phyloP scores from a whole-genome alignment of 2,888 invertebrate genomes.

The Capitulum mitella region DNA sequence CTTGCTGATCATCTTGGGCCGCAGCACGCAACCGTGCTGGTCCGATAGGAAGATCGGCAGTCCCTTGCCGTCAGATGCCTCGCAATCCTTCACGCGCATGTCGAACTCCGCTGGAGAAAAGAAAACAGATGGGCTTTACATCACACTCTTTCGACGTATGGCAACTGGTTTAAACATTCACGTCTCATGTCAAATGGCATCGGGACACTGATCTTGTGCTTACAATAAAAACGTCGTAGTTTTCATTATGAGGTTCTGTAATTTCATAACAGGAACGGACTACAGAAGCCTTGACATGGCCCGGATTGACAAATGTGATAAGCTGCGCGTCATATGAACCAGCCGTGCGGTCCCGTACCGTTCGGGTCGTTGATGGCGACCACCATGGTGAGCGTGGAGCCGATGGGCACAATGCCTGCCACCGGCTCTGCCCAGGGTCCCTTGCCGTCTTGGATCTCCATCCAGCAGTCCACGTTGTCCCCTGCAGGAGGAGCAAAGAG shows the following conservation, averaged over 20 bases:
- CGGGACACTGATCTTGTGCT: too few relatives aligned
- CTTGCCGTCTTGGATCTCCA: slow-evolving; percentile 93
- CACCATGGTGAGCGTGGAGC: slow-evolving; percentile 84
- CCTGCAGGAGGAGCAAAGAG: slow-evolving; percentile 56
- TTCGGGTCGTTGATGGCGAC: slow-evolving; percentile 67
- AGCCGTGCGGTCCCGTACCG: background rate
- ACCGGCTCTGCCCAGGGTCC: slow-evolving; percentile 92
- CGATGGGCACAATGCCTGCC: slow-evolving; percentile 83
- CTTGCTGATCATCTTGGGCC: slow-evolving; percentile 86
- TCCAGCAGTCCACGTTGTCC: slow-evolving; percentile 93
- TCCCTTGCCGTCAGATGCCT: slow-evolving; percentile 76
- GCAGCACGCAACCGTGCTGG: slow-evolving; percentile 81
- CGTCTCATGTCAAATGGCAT: too few relatives aligned
- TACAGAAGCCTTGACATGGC: too few relatives aligned
- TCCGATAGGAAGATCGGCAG: slow-evolving; percentile 82
- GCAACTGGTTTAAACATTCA: too few relatives aligned
- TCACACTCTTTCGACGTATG: too few relatives aligned
- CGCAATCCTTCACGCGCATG: slow-evolving; percentile 90
- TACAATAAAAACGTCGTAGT: too few relatives aligned
- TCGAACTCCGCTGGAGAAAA: slow-evolving; percentile 93
- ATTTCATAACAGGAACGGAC: too few relatives aligned
- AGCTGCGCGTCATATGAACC: too few relatives aligned
- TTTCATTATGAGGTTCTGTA: too few relatives aligned
- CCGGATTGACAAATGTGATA: too few relatives aligned
- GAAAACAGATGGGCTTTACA: too few relatives aligned